Conservation (phyloP, 2,797 vertebrate genomes). For the Helostoma temminkii region DNA sequence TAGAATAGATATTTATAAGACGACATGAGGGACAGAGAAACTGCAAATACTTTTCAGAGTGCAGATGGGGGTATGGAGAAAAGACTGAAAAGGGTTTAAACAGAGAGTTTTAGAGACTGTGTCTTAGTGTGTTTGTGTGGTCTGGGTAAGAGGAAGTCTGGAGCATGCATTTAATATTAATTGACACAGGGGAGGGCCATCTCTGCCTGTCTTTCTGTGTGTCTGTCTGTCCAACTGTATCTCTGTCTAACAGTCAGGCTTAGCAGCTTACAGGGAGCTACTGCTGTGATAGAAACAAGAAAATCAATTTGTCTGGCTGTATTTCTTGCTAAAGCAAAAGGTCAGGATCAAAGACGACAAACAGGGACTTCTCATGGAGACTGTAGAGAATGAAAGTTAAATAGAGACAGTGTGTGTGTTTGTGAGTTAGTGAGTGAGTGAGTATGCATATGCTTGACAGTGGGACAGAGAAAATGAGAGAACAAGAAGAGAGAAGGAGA, state of each 20-base stretch:
- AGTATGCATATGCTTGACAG: background rate
- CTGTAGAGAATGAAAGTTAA: slow-evolving; percentile 29
- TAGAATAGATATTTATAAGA: slow-evolving; percentile 7
- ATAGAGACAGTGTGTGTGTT: background rate
- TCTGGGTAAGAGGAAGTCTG: slow-evolving; percentile 31
- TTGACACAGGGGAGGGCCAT: slow-evolving; percentile 49
- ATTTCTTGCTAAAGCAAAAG: slow-evolving; percentile 56
- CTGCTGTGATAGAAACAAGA: slow-evolving; percentile 63
- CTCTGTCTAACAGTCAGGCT: slow-evolving; percentile 30
- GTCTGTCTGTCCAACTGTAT: slow-evolving; percentile 28
- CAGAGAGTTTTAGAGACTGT: slow-evolving; percentile 35
- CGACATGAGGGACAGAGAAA: slow-evolving; percentile 10
- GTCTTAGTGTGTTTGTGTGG: slow-evolving; percentile 26
- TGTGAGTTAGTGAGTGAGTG: background rate
- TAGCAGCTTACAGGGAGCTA: slow-evolving; percentile 49
- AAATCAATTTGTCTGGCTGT: slow-evolving; percentile 69
- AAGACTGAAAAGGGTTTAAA: slow-evolving; percentile 28
- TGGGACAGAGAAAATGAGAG: too few relatives aligned
- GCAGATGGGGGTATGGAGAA: slow-evolving; percentile 12
- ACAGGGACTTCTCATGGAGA: slow-evolving; percentile 34
- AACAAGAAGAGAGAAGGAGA: too few relatives aligned
- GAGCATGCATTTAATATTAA: slow-evolving; percentile 61
- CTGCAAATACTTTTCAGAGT: slow-evolving; percentile 18
- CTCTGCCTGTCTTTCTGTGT: slow-evolving; percentile 21
- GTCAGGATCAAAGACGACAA: slow-evolving; percentile 60